A percentile compares a stretch with the other conserved stretches of the same genome.
Conservation (phyloP, 1,140 invertebrate species). For the Trichogramma pretiosum region DNA sequence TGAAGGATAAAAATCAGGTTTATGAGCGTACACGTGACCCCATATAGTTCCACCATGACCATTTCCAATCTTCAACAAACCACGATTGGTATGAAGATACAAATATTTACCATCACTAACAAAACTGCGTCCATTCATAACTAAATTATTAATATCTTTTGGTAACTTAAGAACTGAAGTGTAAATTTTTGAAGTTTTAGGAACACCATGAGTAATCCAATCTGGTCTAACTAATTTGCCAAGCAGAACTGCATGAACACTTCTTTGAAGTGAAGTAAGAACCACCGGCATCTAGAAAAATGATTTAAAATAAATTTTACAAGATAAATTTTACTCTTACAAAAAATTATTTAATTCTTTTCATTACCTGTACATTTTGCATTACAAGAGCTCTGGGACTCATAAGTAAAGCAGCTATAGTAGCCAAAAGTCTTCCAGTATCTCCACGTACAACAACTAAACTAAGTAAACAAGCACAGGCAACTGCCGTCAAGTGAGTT, state of each 20-base stretch:
- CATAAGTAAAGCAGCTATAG: constrained; percentile 82
- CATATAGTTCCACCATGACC: constrained; percentile 84
- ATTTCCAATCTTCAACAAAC: constrained; percentile 83
- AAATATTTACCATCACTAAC: constrained; percentile 80
- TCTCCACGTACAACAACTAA: constrained; percentile 87
- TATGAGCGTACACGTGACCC: constrained; percentile 74
- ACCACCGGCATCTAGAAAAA: constrained; percentile 70
- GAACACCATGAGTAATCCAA: constrained; percentile 82
- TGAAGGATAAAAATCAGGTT: constrained; percentile 68
- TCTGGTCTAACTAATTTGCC: constrained; percentile 75
- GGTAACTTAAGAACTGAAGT: constrained; percentile 55
- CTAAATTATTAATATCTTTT: constrained; percentile 43
- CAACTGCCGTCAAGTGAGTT: constrained; percentile 69
- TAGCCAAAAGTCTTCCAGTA: constrained; percentile 82
- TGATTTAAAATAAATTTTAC: not conserved
- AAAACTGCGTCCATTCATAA: constrained; percentile 50
- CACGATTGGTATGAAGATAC: constrained; percentile 63
- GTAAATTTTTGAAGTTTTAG: constrained; percentile 64
- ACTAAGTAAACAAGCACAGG: constrained; percentile 82
- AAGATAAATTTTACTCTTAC: not conserved
- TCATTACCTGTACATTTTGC: constrained; percentile 67
- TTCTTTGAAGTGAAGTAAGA: constrained; percentile 76
- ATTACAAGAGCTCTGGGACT: constrained; percentile 64
- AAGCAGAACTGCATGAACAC: constrained; percentile 78
- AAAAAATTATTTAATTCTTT: not conserved